Conservation (phyloP, 2,113 vertebrate genomes). For the Macrotus californicus region DNA sequence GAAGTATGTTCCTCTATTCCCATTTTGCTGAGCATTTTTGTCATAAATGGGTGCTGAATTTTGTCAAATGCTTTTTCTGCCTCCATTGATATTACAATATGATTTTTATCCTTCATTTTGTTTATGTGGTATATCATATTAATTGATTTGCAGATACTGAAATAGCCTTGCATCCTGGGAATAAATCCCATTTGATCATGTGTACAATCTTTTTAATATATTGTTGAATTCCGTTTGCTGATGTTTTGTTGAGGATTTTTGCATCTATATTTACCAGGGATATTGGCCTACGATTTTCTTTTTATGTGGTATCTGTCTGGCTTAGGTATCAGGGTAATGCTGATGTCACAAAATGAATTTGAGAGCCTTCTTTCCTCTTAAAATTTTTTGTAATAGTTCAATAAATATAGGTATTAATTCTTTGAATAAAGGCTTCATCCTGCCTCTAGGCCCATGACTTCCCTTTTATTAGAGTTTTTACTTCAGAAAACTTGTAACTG, state of each 20-base stretch:
- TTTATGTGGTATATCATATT: not conserved
- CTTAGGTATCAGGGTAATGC: not conserved
- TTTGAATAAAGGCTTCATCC: not conserved
- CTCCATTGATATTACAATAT: not conserved
- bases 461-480: not conserved
- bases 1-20: not conserved
- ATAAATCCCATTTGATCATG: not conserved
- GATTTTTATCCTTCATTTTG: not conserved
- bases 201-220: not conserved
- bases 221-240: not conserved
- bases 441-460: not conserved
- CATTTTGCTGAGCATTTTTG: not conserved
- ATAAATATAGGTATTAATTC: not conserved
- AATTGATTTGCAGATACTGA: not conserved
- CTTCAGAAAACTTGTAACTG: not conserved
- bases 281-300: not conserved
- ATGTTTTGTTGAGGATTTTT: not conserved
- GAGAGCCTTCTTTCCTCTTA: not conserved
- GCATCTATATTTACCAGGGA: not conserved
- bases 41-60: not conserved
- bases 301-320: not conserved
- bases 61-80: not conserved
- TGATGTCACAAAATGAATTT: not conserved
- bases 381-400: not conserved
- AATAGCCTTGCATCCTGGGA: not conserved